Percentiles rank a stretch among this genome's conserved stretches.
Conservation (phyloP, 1,140 invertebrate genomes). For the Achroia grisella region DNA sequence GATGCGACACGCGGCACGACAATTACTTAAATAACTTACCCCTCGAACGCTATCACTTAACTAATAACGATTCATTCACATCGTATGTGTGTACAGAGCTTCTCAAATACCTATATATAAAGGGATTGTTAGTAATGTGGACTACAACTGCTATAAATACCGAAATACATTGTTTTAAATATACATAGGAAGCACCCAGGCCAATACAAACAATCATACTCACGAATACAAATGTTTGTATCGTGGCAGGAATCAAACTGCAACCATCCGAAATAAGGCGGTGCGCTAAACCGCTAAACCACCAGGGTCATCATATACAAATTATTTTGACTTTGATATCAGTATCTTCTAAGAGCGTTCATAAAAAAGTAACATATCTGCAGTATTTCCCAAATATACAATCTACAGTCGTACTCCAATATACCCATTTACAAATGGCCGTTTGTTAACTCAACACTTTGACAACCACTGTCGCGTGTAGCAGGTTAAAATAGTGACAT, state of each 20-base stretch:
- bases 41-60: constrained; percentile 35
- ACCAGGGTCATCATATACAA: too few relatives aligned
- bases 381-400: neutral
- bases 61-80: constrained; percentile 30
- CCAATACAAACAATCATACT: too few relatives aligned
- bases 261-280: too few relatives aligned
- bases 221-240: neutral
- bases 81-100: constrained; percentile 15
- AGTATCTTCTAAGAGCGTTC: too few relatives aligned
- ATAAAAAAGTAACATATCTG: too few relatives aligned
- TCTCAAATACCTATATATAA: constrained; percentile 12
- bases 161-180: neutral
- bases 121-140: neutral
- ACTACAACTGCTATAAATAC: neutral
- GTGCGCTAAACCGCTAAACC: too few relatives aligned
- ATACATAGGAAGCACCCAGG: too few relatives aligned
- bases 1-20: constrained; percentile 31
- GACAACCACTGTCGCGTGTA: constrained; percentile 2
- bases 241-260: too few relatives aligned
- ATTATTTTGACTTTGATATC: too few relatives aligned
- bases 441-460: neutral
- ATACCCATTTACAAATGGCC: too few relatives aligned
- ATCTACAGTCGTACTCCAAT: too few relatives aligned
- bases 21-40: constrained; percentile 32
- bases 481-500: constrained; percentile 9